phyloP scores from a whole-genome alignment of 2,113 vertebrate genomes.

The Hucho hucho region DNA sequence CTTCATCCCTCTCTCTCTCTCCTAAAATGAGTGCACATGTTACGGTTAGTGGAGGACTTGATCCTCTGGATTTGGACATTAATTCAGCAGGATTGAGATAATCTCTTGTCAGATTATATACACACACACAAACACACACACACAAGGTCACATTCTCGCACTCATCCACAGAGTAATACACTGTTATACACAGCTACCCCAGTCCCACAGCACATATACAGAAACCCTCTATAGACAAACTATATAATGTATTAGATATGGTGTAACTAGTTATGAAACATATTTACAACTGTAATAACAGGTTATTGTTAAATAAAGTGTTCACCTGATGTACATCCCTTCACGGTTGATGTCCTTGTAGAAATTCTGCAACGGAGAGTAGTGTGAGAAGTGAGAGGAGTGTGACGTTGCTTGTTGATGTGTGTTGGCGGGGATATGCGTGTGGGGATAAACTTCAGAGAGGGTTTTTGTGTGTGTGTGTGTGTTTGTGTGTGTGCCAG shows the following conservation, averaged over 20 bases:
- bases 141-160: not conserved
- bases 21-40: conserved; percentile 23
- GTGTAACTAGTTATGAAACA: not conserved
- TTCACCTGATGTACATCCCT: conserved; percentile 98
- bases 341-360: conserved; percentile 98
- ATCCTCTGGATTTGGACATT: conserved; percentile 76
- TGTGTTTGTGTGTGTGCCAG: not conserved
- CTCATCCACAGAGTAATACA: conserved; percentile 3
- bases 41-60: conserved; percentile 60
- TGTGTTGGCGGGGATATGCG: too few species aligned
- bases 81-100: conserved; percentile 74
- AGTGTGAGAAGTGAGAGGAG: conserved; percentile 23
- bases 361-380: conserved; percentile 84
- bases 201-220: not conserved
- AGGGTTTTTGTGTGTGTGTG: too few species aligned
- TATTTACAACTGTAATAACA: too few species aligned
- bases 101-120: conserved; percentile 77
- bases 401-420: not conserved
- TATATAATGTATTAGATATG: not conserved
- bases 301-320: conserved; percentile 1
- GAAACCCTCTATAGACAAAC: not conserved
- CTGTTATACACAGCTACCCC: not conserved
- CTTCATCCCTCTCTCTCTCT: conserved; percentile 2
- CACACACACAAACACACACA: conserved; percentile 11
- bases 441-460: too few species aligned